Evolutionary conservation across 2,797 vertebrate species (phyloP).

Genomic region (Sebastes iracundus): DNA sequence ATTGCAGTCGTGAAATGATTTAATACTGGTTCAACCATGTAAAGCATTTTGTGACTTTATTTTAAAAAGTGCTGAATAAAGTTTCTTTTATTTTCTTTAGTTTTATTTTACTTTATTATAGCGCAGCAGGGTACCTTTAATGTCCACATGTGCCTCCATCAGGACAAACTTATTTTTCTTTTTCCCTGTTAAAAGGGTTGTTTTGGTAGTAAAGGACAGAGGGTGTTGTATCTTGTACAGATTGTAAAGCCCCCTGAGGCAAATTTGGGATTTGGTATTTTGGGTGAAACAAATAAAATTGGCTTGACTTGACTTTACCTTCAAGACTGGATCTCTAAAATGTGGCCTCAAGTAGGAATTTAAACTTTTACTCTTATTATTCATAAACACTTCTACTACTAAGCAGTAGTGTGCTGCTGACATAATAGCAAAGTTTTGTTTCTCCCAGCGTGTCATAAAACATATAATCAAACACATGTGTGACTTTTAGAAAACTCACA

Average conservation of each 20-base stretch:
- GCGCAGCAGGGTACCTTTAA: background rate
- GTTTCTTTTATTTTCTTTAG: background rate
- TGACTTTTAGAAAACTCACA: background rate
- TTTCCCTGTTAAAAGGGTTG: no score
- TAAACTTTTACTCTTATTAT: background rate
- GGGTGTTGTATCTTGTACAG: no score
- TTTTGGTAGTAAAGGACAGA: no score
- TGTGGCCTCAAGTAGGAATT: background rate
- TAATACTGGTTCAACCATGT: background rate
- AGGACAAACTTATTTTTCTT: background rate
- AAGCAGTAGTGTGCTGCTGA: background rate
- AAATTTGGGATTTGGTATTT: no score
- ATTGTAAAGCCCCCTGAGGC: no score
- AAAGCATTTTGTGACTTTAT: background rate
- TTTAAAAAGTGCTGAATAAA: background rate
- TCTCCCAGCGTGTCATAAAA: conserved; percentile 14
- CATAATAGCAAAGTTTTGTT: background rate
- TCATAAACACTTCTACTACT: background rate
- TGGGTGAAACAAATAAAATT: no score
- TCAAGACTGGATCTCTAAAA: background rate
- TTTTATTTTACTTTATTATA: background rate
- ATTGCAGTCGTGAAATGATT: background rate
- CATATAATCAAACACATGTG: background rate
- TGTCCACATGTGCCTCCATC: background rate
- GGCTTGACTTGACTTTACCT: no score